Evolutionary conservation across 2,888 invertebrate genomes (phyloP).

Genomic region (Bembecia ichneumoniformis): DNA sequence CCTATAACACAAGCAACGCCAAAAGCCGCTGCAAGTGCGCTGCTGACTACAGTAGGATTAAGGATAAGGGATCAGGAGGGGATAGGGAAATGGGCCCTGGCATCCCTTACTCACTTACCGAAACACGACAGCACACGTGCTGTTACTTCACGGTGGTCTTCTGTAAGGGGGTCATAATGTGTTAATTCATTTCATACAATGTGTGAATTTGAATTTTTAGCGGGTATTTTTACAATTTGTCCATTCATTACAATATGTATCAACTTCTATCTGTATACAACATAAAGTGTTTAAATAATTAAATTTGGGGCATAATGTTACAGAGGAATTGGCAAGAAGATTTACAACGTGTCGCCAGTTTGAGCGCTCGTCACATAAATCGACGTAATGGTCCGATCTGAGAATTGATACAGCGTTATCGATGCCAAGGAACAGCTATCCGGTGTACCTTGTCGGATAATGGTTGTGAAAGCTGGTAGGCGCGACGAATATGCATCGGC

Average conservation of each 20-base stretch:
- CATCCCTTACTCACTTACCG: too few relatives aligned
- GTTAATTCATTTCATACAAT: too few relatives aligned
- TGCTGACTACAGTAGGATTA: too few relatives aligned
- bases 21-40: too few relatives aligned
- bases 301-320: constrained; percentile 24
- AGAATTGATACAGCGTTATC: constrained; percentile 38
- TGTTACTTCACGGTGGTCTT: too few relatives aligned
- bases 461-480: constrained; percentile 45
- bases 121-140: too few relatives aligned
- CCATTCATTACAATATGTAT: constrained; percentile 25
- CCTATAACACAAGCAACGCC: too few relatives aligned
- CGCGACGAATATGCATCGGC: constrained; percentile 7
- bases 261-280: constrained; percentile 21
- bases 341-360: constrained; percentile 44
- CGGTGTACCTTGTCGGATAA: constrained; percentile 26
- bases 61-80: too few relatives aligned
- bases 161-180: too few relatives aligned
- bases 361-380: constrained; percentile 49
- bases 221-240: constrained; percentile 18
- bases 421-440: constrained; percentile 31
- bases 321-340: constrained; percentile 34
- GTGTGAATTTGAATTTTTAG: too few relatives aligned
- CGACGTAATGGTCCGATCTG: constrained; percentile 43
- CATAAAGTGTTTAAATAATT: constrained; percentile 21
- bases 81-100: too few relatives aligned